These are phyloP conservation scores for Dromaius novaehollandiae DNA, from an alignment of 2,113 vertebrate species.

Conservation along the genomic window DNA sequence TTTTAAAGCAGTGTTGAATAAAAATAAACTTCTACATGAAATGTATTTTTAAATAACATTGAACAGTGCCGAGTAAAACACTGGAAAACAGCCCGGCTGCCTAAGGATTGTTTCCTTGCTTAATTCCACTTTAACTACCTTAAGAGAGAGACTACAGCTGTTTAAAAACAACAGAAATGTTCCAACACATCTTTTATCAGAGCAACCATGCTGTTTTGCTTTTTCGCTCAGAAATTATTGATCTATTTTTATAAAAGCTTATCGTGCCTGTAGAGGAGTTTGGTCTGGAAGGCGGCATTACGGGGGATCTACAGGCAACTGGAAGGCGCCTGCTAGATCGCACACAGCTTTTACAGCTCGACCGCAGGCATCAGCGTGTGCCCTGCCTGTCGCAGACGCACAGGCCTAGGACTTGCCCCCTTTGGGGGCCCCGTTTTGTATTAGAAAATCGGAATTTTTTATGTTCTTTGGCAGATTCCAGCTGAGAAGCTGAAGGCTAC, in stretches of 20 bases:
- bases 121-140: background rate
- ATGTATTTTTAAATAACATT: constrained; percentile 36
- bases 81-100: background rate
- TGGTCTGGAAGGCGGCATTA: background rate
- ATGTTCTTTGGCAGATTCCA: background rate
- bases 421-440: background rate
- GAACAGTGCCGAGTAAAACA: background rate
- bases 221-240: constrained; percentile 2
- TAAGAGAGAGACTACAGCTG: background rate
- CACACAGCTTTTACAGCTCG: background rate
- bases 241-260: background rate
- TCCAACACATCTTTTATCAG: background rate
- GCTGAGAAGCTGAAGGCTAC: background rate
- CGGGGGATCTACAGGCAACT: background rate
- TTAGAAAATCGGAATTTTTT: background rate
- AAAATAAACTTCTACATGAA: constrained; percentile 23
- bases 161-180: background rate
- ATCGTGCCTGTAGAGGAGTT: background rate
- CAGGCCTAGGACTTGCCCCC: fast-evolving
- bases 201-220: background rate
- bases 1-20: background rate
- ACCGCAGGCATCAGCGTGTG: background rate
- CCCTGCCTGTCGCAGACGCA: background rate
- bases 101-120: background rate
- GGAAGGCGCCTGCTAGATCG: background rate